Evolutionary conservation across 2,113 vertebrate species (phyloP), one percentile per base, ranked within the genome.

Genomic region (Oxygymnocypris stewartii): DNA sequence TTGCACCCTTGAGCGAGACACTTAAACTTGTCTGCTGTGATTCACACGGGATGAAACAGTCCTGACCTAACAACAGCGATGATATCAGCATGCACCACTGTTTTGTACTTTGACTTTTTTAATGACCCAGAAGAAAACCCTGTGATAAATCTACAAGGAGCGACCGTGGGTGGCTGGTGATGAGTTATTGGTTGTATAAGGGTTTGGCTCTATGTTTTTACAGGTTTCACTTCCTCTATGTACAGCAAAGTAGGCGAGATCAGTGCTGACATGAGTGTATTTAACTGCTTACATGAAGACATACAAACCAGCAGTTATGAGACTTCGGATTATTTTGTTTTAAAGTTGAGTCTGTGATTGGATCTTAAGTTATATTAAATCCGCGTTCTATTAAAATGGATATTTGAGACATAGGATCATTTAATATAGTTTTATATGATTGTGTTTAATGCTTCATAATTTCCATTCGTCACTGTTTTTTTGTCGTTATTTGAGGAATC

Each of bases 31-130:
- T 42, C 69, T 42, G 69, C 69, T 12, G 12, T 75, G 42, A 75
- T 25, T 47, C 73, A 14, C 73, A 47, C 42, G 1, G n/a, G 23
- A 73, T 73, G 42, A 76, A 47, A 76, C 73, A 0, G 42, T 25
- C 40, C 73, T 0, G 23, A 47, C 73, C 42, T 8, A 47, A 42
- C 73, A 47, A 25, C 40, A 47, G 16, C 4, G 2, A 23, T 73
- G 35, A 73, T 40, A 42, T 73, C 69, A 73, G 42, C 42, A 47
- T 47, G 11, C 73, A 25, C n/a, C 37, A 28, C 59, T 65, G 4
- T 28, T 63, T 6, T 65, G 54, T 65, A 63, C 79, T 81, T 65
- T 81, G 37, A 59, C 31, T 49, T 44, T 40, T 79, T 79, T 79
- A 79, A 37, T 79, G 51, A 59, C 47, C 31, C 77, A 59, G 51